These are phyloP conservation scores for Julus scandinavius DNA, from an alignment of 2,888 invertebrate genomes.

Conservation along the genomic window DNA sequence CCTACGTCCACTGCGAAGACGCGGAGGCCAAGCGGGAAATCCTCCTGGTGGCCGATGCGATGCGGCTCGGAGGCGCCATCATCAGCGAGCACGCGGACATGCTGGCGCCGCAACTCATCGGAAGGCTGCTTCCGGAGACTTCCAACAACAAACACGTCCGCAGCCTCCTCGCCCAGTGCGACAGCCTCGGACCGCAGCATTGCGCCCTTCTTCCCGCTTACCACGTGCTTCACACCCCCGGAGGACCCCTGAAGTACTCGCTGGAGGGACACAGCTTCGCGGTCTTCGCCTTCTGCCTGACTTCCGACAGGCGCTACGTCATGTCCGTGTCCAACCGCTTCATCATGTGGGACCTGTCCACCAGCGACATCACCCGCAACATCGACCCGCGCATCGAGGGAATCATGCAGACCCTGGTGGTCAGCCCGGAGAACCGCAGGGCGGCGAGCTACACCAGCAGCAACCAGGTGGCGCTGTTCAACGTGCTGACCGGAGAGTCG, in stretches of 20 bases:
- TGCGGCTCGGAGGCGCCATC: constrained; percentile 93
- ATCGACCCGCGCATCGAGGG: constrained; percentile 91
- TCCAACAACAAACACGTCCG: constrained; percentile 83
- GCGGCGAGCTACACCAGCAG: constrained; percentile 96
- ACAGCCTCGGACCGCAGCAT: constrained; percentile 85
- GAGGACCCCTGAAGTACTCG: constrained; percentile 97
- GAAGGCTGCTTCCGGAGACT: constrained; percentile 91
- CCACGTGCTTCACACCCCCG: constrained; percentile 98
- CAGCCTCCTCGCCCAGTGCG: constrained; percentile 89
- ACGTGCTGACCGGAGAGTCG: constrained; percentile 94
- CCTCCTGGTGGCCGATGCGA: constrained; percentile 91
- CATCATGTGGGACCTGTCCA: constrained; percentile 96
- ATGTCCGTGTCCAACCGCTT: constrained; percentile 97
- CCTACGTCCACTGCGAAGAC: constrained; percentile 81
- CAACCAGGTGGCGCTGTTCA: constrained; percentile 89
- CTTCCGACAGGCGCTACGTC: constrained; percentile 90
- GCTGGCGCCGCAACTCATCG: constrained; percentile 94
- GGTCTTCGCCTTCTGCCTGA: constrained; percentile 89
- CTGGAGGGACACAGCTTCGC: constrained; percentile 98
- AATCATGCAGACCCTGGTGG: constrained; percentile 91
- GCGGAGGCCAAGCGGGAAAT: constrained; percentile 86
- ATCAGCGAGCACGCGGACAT: constrained; percentile 92
- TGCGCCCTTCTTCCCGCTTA: constrained; percentile 92
- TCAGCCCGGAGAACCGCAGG: constrained; percentile 96
- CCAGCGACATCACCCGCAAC: constrained; percentile 92